phyloP scores from a whole-genome alignment of 2,888 invertebrate species.

The Trichogramma evanescens region DNA sequence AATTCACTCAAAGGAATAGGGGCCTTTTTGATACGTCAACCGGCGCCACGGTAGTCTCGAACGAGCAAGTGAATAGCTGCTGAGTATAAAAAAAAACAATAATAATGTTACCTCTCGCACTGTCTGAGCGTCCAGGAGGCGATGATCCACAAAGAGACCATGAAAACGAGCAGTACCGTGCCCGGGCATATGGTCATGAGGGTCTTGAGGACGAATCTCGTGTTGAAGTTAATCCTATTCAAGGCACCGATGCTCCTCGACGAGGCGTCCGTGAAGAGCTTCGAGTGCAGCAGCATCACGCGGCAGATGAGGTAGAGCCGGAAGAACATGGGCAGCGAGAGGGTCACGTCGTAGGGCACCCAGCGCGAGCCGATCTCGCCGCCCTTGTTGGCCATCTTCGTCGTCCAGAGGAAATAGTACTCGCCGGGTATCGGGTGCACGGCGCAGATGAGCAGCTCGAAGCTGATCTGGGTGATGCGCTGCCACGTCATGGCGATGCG shows the following conservation, averaged over 20 bases:
- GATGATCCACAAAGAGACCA: constrained; percentile 99
- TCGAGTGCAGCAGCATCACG: constrained; percentile 98
- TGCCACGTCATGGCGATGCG: constrained; percentile 99
- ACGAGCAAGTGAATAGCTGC: too few relatives aligned
- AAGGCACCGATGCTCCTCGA: constrained; percentile 95
- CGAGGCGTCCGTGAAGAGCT: constrained; percentile 98
- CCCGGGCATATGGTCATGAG: constrained; percentile 99
- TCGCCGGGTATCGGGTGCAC: constrained; percentile 97
- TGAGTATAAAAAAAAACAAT: neutral
- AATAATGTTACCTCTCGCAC: constrained; percentile 82
- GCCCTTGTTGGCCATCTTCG: constrained; percentile 84
- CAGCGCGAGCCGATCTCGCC: constrained; percentile 56
- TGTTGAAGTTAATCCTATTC: constrained; percentile 97
- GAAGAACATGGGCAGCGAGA: constrained; percentile 99
- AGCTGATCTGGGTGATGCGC: constrained; percentile 83
- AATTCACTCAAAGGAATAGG: too few relatives aligned
- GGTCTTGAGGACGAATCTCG: constrained; percentile 93
- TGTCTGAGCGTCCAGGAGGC: constrained; percentile 98
- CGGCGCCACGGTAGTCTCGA: too few relatives aligned
- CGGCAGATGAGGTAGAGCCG: constrained; percentile 98
- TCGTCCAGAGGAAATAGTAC: constrained; percentile 93
- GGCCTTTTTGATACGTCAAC: too few relatives aligned
- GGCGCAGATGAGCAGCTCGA: constrained; percentile 92
- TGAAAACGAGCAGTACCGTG: constrained; percentile 95
- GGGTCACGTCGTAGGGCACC: constrained; percentile 93